A percentile compares a stretch with the other conserved stretches of the same genome.
Evolutionary conservation across 2,113 vertebrate genomes (phyloP).

Genomic region (Vombatus ursinus): DNA sequence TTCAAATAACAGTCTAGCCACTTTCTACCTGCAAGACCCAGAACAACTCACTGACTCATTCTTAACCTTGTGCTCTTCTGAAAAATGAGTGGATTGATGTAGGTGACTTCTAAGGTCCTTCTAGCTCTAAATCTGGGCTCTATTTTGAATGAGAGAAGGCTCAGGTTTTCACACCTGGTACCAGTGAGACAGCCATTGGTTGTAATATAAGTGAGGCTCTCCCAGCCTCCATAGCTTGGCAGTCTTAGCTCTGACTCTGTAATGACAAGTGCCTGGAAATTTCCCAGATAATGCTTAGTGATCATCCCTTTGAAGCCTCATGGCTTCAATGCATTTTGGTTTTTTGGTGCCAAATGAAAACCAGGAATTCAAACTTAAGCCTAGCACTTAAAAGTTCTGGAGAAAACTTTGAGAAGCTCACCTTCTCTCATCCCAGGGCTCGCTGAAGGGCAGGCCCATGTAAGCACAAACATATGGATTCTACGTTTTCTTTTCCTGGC

Average conservation of each 20-base stretch:
- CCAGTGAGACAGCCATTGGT: neutral
- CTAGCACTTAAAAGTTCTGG: neutral
- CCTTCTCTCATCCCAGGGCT: conserved; percentile 11
- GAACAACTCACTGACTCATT: neutral
- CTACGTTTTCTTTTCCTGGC: conserved; percentile 80
- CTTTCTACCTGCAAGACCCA: neutral
- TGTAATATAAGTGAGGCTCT: neutral
- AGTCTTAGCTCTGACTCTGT: neutral
- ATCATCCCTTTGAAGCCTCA: neutral
- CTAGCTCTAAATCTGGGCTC: neutral
- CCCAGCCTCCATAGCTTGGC: neutral
- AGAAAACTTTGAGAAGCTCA: conserved; percentile 48
- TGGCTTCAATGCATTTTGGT: neutral
- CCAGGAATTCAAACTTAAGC: neutral
- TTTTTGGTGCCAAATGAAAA: conserved; percentile 7
- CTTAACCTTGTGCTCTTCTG: neutral
- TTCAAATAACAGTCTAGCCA: neutral
- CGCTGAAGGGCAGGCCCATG: neutral
- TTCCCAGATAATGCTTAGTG: neutral
- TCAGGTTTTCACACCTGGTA: neutral
- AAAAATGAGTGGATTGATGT: no score
- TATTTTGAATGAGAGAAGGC: neutral
- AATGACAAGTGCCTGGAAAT: neutral
- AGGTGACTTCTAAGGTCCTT: neutral
- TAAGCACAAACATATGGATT: conserved; percentile 37